Evolutionary conservation across 2,888 invertebrate genomes (phyloP).

Genomic region (Parnassius mnemosyne): DNA sequence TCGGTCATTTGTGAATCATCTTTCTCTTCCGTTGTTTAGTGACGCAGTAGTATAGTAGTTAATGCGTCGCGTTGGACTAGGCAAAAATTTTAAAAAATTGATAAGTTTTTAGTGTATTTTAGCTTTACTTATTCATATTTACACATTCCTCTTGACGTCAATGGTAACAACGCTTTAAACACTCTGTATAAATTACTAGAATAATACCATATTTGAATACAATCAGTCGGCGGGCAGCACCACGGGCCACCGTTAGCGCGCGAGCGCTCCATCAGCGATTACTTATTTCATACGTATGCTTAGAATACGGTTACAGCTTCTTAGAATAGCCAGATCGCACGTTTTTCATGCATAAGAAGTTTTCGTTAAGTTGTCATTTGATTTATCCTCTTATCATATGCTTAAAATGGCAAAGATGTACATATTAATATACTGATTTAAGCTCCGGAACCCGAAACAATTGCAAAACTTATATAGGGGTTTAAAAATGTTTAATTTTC

Average conservation of each 20-base stretch:
- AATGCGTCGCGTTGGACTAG: too few species aligned
- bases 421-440: background rate
- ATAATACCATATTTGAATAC: slow-evolving; percentile 44
- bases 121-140: background rate
- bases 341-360: slow-evolving; percentile 46
- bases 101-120: too few species aligned
- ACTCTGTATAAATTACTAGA: slow-evolving; percentile 35
- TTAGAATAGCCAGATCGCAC: slow-evolving; percentile 41
- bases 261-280: slow-evolving; percentile 41
- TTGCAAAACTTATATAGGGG: too few species aligned
- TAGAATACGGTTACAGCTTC: slow-evolving; percentile 45
- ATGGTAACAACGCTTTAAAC: slow-evolving; percentile 19
- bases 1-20: too few species aligned
- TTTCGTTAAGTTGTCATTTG: slow-evolving; percentile 49
- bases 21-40: too few species aligned
- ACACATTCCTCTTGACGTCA: slow-evolving; percentile 8
- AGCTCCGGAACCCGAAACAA: too few species aligned
- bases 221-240: slow-evolving; percentile 36
- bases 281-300: slow-evolving; percentile 41
- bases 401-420: background rate
- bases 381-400: slow-evolving; percentile 26
- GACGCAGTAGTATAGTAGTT: too few species aligned
- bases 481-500: too few species aligned
- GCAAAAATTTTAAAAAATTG: too few species aligned
- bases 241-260: slow-evolving; percentile 36